These are phyloP conservation scores for Epicauta chinensis DNA, from an alignment of 1,140 invertebrate genomes.

Conservation along the genomic window DNA sequence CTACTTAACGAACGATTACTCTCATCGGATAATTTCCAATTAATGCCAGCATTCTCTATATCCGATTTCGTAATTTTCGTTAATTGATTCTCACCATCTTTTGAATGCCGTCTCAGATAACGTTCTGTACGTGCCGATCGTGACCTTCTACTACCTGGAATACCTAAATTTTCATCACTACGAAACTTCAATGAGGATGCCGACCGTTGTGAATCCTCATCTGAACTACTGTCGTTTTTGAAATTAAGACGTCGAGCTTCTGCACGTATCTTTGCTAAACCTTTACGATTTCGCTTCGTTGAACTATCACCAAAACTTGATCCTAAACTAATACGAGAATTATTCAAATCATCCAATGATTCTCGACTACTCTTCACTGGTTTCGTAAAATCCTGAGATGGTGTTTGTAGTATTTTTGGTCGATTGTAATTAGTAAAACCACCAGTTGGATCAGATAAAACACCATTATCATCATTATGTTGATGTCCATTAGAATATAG, in stretches of 20 bases:
- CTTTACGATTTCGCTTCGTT: conserved; percentile 50
- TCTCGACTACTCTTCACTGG: conserved; percentile 32
- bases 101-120: conserved; percentile 65
- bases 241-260: conserved; percentile 55
- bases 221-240: conserved; percentile 61
- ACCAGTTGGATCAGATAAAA: conserved; percentile 36
- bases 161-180: conserved; percentile 59
- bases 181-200: conserved; percentile 58
- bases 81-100: conserved; percentile 54
- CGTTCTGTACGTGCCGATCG: conserved; percentile 69
- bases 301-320: conserved; percentile 46
- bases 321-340: conserved; percentile 13
- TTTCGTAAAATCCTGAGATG: conserved; percentile 29
- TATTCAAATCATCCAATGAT: conserved; percentile 27
- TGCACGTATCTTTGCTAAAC: conserved; percentile 53
- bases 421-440: conserved; percentile 46
- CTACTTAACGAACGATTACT: conserved; percentile 29
- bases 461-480: conserved; percentile 44
- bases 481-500: conserved; percentile 29
- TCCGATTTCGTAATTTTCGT: conserved; percentile 37
- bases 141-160: conserved; percentile 48
- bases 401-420: conserved; percentile 37
- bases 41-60: conserved; percentile 29
- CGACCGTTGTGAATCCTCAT: conserved; percentile 61
- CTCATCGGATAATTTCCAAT: conserved; percentile 25